Percentiles rank a stretch among this genome's conserved stretches.
Evolutionary conservation across 1,140 invertebrate genomes (phyloP).

Genomic region (Drosophila sproati): DNA sequence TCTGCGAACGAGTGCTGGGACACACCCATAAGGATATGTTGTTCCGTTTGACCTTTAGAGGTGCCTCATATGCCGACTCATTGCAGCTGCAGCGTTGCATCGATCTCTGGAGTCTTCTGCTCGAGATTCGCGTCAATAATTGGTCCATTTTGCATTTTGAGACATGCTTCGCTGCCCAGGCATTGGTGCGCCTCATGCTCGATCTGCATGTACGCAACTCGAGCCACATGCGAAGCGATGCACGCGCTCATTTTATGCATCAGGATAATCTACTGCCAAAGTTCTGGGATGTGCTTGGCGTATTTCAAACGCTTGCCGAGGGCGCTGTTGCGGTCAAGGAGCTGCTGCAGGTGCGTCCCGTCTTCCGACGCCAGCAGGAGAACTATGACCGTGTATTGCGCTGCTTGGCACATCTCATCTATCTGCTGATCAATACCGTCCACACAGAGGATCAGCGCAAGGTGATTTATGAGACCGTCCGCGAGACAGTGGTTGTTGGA

Average conservation of each 20-base stretch:
- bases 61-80: slow-evolving; percentile 94
- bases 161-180: slow-evolving; percentile 93
- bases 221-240: slow-evolving; percentile 80
- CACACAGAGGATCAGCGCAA: slow-evolving; percentile 84
- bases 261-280: slow-evolving; percentile 85
- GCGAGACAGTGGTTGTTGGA: slow-evolving; percentile 81
- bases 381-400: slow-evolving; percentile 92
- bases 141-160: slow-evolving; percentile 90
- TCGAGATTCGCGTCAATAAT: slow-evolving; percentile 91
- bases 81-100: slow-evolving; percentile 93
- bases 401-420: slow-evolving; percentile 92
- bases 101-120: slow-evolving; percentile 92
- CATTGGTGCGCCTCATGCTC: slow-evolving; percentile 91
- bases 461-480: slow-evolving; percentile 85
- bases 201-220: slow-evolving; percentile 89
- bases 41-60: slow-evolving; percentile 89
- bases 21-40: slow-evolving; percentile 93
- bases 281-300: slow-evolving; percentile 90
- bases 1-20: slow-evolving; percentile 93
- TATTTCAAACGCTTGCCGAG: slow-evolving; percentile 85
- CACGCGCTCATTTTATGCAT: slow-evolving; percentile 57
- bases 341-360: slow-evolving; percentile 89
- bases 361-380: slow-evolving; percentile 91
- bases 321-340: slow-evolving; percentile 86
- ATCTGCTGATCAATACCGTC: slow-evolving; percentile 89